phyloP scores from a whole-genome alignment of 2,113 vertebrate genomes.

The Hystrix cristata region DNA sequence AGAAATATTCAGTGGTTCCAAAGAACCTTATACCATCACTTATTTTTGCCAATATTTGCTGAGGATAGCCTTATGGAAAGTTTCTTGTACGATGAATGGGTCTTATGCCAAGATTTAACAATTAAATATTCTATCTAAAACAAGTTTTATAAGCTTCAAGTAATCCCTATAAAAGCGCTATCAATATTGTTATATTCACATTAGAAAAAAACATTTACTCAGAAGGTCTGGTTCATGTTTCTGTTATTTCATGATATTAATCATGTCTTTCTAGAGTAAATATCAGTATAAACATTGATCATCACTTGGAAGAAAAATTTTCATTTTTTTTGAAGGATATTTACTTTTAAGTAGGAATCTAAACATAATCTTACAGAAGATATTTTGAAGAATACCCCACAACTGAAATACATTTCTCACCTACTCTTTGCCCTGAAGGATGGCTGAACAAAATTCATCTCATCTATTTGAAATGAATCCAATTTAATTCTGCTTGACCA shows the following conservation, averaged over 20 bases:
- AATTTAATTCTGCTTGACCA: conserved; percentile 87
- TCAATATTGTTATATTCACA: background rate
- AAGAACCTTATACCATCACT: background rate
- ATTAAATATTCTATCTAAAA: conserved; percentile 28
- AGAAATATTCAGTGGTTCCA: background rate
- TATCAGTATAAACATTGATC: conserved; percentile 49
- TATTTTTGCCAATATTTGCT: background rate
- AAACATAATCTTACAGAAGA: conserved; percentile 45
- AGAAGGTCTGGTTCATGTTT: background rate
- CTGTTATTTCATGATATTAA: conserved; percentile 23
- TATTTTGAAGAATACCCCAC: conserved; percentile 68
- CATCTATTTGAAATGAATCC: conserved; percentile 86
- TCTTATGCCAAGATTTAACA: background rate
- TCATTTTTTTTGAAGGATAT: conserved; percentile 50
- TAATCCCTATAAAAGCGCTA: background rate
- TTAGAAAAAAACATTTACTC: background rate
- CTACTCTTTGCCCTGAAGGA: conserved; percentile 75
- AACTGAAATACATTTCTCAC: conserved; percentile 73
- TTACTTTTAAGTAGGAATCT: conserved; percentile 72
- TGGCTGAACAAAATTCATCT: conserved; percentile 81
- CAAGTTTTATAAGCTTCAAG: background rate
- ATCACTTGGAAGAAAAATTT: background rate
- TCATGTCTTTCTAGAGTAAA: background rate
- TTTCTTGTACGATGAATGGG: background rate
- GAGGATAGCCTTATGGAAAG: background rate